Percentiles rank a stretch among this genome's conserved stretches.
These are phyloP conservation scores for Sakesphorus luctuosus DNA, from an alignment of 2,113 vertebrate genomes.

Conservation along the genomic window DNA sequence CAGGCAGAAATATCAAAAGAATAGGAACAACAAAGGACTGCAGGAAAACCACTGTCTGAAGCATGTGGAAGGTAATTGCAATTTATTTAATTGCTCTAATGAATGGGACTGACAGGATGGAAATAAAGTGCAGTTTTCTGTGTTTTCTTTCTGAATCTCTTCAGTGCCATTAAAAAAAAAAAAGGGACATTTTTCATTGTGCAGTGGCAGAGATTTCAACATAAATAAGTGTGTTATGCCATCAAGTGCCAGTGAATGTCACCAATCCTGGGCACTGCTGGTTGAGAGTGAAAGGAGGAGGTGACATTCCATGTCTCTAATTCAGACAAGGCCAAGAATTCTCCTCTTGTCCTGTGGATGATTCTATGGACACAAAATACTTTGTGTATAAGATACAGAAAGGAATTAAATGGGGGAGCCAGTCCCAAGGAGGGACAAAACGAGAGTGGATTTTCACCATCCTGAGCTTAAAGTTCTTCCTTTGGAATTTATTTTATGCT, in stretches of 20 bases:
- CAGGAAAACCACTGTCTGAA: background rate
- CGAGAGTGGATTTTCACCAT: background rate
- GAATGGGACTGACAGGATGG: background rate
- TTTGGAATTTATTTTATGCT: background rate
- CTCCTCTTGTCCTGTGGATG: background rate
- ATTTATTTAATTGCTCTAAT: slow-evolving; percentile 33
- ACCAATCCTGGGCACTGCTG: slow-evolving; percentile 1
- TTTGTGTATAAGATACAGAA: background rate
- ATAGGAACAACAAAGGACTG: background rate
- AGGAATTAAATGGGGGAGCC: background rate
- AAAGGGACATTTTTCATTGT: background rate
- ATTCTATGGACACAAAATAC: background rate
- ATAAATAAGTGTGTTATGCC: slow-evolving; percentile 56
- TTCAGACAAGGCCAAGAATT: slow-evolving; percentile 21
- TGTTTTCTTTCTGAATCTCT: background rate
- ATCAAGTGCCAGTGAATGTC: slow-evolving; percentile 22
- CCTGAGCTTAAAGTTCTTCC: background rate
- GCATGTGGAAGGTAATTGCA: background rate
- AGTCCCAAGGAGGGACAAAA: background rate
- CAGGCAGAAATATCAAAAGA: background rate
- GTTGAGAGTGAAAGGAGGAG: background rate
- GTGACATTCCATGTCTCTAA: slow-evolving; percentile 6
- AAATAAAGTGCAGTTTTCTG: background rate
- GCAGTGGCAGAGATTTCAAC: background rate
- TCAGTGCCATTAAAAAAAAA: background rate